These are phyloP conservation scores for Laticauda colubrina DNA, from an alignment of 2,113 vertebrate genomes.

Conservation along the genomic window DNA sequence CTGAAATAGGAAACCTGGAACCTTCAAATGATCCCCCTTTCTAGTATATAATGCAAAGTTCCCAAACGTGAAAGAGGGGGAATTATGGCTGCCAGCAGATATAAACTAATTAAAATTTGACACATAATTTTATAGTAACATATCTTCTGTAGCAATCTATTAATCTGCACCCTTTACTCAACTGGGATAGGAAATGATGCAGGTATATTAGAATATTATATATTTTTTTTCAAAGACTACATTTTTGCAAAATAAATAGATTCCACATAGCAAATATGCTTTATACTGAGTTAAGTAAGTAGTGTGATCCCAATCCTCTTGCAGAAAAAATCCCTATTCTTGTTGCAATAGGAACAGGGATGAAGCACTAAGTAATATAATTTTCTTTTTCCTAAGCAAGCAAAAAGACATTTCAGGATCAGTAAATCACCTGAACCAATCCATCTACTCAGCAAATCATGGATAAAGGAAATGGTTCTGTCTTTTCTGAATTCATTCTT, in stretches of 20 bases:
- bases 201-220: not conserved
- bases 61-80: not conserved
- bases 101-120: not conserved
- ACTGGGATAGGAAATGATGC: too few species aligned
- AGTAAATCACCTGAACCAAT: not conserved
- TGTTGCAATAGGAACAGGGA: not conserved
- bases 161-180: too few species aligned
- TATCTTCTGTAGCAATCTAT: too few species aligned
- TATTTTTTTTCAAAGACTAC: not conserved
- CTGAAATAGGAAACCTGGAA: not conserved
- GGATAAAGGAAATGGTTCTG: not conserved
- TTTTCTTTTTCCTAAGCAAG: not conserved
- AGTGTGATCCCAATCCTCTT: not conserved
- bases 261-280: not conserved
- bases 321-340: not conserved
- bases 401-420: not conserved
- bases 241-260: not conserved
- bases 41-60: not conserved
- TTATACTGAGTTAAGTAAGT: not conserved
- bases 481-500: conserved; percentile 50
- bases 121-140: not conserved
- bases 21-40: not conserved
- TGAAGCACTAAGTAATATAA: not conserved
- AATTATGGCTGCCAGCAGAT: not conserved
- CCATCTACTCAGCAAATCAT: not conserved